Evolutionary conservation across 2,113 vertebrate species (phyloP).

Genomic region (Aspidoscelis tigris): DNA sequence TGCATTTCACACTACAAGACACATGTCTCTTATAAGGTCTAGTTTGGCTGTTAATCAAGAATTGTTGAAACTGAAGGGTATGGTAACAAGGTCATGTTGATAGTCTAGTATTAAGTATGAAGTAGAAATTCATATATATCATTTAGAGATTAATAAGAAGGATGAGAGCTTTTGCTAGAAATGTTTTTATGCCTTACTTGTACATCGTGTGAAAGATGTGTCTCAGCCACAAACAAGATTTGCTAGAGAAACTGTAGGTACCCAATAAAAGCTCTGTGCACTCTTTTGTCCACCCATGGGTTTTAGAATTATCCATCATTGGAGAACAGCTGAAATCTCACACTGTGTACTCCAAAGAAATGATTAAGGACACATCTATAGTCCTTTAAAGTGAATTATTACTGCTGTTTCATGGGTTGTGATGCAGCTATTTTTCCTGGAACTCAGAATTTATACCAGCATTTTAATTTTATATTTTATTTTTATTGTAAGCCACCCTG

Average conservation of each 20-base stretch:
- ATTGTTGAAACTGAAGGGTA: background rate
- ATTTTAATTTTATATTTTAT: background rate
- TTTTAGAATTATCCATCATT: too few relatives aligned
- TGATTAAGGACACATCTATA: background rate
- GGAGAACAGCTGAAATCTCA: too few relatives aligned
- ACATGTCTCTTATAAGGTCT: background rate
- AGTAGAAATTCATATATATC: background rate
- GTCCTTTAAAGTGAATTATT: too few relatives aligned
- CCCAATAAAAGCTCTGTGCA: too few relatives aligned
- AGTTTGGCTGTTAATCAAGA: background rate
- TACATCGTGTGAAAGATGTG: background rate
- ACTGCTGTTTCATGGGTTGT: too few relatives aligned
- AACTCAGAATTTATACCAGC: too few relatives aligned
- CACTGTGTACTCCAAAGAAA: too few relatives aligned
- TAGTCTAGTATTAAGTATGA: background rate
- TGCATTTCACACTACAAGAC: too few relatives aligned
- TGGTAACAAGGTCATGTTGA: background rate
- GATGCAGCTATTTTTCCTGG: too few relatives aligned
- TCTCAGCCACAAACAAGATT: background rate
- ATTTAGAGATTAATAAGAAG: background rate
- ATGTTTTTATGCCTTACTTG: background rate
- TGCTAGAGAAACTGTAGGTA: too few relatives aligned
- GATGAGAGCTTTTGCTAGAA: background rate
- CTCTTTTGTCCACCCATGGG: too few relatives aligned
- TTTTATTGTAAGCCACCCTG: too few relatives aligned